Percentiles rank a stretch among this genome's conserved stretches.
These are phyloP conservation scores for Melipona quadrifasciata DNA, from an alignment of 1,140 invertebrate species.

Conservation along the genomic window DNA sequence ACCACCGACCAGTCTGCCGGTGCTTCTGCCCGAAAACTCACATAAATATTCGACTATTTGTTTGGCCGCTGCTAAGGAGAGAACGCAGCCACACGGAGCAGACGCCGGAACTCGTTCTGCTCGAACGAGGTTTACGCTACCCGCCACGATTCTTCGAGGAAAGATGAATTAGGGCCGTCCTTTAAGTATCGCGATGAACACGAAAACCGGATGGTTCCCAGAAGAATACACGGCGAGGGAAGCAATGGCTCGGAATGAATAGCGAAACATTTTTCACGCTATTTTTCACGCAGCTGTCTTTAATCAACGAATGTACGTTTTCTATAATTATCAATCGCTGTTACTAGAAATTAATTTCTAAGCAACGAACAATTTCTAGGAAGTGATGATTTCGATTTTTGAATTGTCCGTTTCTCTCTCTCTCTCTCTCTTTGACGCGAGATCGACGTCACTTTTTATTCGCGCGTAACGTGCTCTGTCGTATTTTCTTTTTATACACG, in stretches of 20 bases:
- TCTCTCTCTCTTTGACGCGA: not conserved
- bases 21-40: constrained; percentile 38
- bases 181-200: constrained; percentile 53
- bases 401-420: not conserved
- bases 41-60: constrained; percentile 63
- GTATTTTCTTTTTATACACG: not conserved
- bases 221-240: not conserved
- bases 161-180: constrained; percentile 51
- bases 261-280: not conserved
- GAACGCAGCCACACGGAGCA: constrained; percentile 32
- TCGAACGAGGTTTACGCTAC: constrained; percentile 34
- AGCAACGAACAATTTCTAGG: not conserved
- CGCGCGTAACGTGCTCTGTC: not conserved
- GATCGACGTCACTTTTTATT: not conserved
- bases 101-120: constrained; percentile 6
- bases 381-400: not conserved
- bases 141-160: constrained; percentile 43
- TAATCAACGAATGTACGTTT: not conserved
- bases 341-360: not conserved
- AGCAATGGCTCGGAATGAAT: not conserved
- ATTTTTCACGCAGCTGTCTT: no score
- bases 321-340: not conserved
- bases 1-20: not conserved
- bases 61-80: constrained; percentile 51
- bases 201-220: constrained; percentile 6